Percentiles rank a stretch among this genome's conserved stretches.
phyloP scores from a whole-genome alignment of 2,888 invertebrate genomes.

The Spilarctia lutea region DNA sequence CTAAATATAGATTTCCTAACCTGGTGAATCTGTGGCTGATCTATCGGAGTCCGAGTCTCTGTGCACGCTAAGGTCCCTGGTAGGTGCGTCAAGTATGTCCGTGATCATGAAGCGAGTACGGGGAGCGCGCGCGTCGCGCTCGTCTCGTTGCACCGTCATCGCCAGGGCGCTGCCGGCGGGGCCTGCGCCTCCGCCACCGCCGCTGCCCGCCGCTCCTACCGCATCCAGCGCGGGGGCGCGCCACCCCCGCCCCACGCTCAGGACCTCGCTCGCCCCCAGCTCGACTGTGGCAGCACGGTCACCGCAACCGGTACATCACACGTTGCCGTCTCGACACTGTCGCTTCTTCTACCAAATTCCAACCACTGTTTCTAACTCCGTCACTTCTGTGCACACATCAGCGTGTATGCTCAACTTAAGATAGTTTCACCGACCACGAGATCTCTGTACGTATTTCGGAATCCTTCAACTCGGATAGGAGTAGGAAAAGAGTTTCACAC shows the following conservation, averaged over 20 bases:
- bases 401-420: conserved; percentile 1
- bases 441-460: conserved; percentile 1
- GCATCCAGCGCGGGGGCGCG: conserved; percentile 73
- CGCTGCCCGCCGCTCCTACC: conserved; percentile 71
- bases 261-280: conserved; percentile 74
- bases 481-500: conserved; percentile 11
- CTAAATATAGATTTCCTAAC: conserved; percentile 48
- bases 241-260: conserved; percentile 69
- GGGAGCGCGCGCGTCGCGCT: conserved; percentile 91
- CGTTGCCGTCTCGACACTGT: conserved; percentile 7
- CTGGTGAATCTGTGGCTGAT: conserved; percentile 87
- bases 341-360: conserved; percentile 14
- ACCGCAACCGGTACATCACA: conserved; percentile 59
- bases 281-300: conserved; percentile 51
- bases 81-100: conserved; percentile 90
- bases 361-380: conserved; percentile 31
- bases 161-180: conserved; percentile 84
- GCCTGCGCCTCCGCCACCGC: conserved; percentile 71
- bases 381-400: conserved; percentile 22
- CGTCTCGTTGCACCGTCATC: conserved; percentile 88
- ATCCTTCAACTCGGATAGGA: conserved; percentile 4
- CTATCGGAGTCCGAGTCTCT: conserved; percentile 86
- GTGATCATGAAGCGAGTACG: conserved; percentile 96
- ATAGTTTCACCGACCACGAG: not conserved
- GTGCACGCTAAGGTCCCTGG: conserved; percentile 86